Base-by-base conservation (phyloP, 2,888 invertebrate genomes). In the Brenthis daphne region DNA sequence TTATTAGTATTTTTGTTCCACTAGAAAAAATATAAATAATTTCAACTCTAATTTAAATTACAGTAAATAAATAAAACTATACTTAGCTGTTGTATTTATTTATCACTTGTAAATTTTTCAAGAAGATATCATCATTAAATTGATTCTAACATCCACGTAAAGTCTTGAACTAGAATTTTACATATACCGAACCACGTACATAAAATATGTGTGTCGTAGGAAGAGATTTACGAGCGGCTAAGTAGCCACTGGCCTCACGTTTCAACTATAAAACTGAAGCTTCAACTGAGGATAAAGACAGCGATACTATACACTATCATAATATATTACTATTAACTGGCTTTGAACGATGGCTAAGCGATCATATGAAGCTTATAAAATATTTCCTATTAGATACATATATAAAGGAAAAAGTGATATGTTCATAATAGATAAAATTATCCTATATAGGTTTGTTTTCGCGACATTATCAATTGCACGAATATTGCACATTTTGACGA, bases 251-350 rank as follows among this genome's bases (percentile, higher is more conserved):
- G 79, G 85, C 79, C 84, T 82, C 91, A 91, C 91, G 91, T 91
- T 80, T 76, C 75, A 66, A 76, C 86, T 83, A 88, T 91, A 91
- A 91, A 91, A 85, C 85, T 85, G 88, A 85, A 77, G 79, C 80
- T 82, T 79, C 75, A 80, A 77, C 78, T 75, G 75, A 75, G 75
- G 76, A 78, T 79, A 79, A 79, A 79, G 78, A 43, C 43, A 75
- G 76, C 77, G 75, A 78, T 75, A 79, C 60, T 50, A 33, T 60
- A 50, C 74, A 75, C 77, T 74, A 79, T 77, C 75, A 79, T 77
- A 77, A 71, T 76, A 73, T 73, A 77, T 75, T 75, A 77, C 24
- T 68, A 67, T 69, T 67, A 73, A 69, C 47, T 61, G 60, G 63
- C 57, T 72, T 67, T 53, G 65, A 70, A 50, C 63, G 65, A 55